Base-by-base conservation (phyloP, 2,888 invertebrate species). In the Tethea ocularis region DNA sequence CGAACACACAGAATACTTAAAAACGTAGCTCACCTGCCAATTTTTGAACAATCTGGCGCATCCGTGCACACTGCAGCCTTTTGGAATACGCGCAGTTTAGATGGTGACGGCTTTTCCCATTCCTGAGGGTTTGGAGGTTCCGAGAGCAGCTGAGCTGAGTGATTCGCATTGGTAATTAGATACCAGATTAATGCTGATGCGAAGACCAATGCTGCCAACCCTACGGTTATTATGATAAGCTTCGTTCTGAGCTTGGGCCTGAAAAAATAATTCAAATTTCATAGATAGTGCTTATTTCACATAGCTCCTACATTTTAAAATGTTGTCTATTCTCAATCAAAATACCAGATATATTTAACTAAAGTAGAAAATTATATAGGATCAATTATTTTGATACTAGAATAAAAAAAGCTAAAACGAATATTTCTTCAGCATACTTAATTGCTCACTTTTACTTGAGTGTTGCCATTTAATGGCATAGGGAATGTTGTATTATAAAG, bases 1-100 rank as follows among this genome's bases (percentile, higher is more conserved):
- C n/a, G n/a, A n/a, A n/a, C n/a, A n/a, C n/a, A n/a, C n/a, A n/a
- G n/a, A n/a, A n/a, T n/a, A n/a, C n/a, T n/a, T n/a, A n/a, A n/a
- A n/a, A n/a, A n/a, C n/a, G n/a, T n/a, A n/a, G 8, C 94, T 87
- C 89, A 97, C 97, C 94, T 96, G 83, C 97, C 97, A 69, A 97
- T 95, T 64, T 93, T 84, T 3, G 97, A 97, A 84, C 97, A 98
- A 5, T 94, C 94, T 3, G 94, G 93, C 4, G 95, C 95, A 80
- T 98, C 98, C 0, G 97, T 95, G 78, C 96, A 97, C 20, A 98
- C 96, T 0, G 97, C 97, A 0, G 95, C 96, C 55, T 90, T 94
- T 62, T 93, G 92, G 83, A 96, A 97, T 0, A 83, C 84, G 68
- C 95, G 95, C 17, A 96, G 88, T 51, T 83, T 83, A 3, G 97